A percentile compares a stretch with the other conserved stretches of the same genome.
Evolutionary conservation across 2,888 invertebrate species (phyloP).

Genomic region (Zootermopsis nevadensis): DNA sequence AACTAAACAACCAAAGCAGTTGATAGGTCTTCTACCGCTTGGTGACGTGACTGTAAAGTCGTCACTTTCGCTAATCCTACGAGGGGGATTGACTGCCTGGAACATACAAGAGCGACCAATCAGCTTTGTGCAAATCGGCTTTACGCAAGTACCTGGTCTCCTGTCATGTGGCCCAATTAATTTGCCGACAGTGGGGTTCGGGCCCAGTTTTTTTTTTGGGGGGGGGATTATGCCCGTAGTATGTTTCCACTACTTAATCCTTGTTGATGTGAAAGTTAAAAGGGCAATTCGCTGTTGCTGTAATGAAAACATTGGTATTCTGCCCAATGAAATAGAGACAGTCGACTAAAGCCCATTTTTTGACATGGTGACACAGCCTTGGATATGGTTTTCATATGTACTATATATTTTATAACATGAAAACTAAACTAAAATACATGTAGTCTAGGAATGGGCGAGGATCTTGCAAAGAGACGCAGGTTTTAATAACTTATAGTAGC

Average conservation of each 20-base stretch:
- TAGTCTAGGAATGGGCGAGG: no score
- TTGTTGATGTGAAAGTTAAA: background rate
- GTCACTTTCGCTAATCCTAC: background rate
- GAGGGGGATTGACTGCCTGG: background rate
- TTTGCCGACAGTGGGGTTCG: constrained; percentile 43
- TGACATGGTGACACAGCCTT: no score
- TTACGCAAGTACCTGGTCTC: constrained; percentile 46
- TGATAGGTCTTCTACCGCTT: no score
- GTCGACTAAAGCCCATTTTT: no score
- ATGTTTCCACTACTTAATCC: background rate
- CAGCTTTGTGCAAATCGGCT: constrained; percentile 44
- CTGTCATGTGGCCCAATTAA: constrained; percentile 51
- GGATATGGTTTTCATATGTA: no score
- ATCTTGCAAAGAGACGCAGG: no score
- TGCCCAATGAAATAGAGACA: background rate
- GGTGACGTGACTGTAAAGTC: background rate
- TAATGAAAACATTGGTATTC: background rate
- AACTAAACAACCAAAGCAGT: background rate
- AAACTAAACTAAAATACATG: no score
- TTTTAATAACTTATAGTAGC: no score
- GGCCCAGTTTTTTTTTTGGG: background rate
- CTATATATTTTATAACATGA: no score
- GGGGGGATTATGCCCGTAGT: background rate
- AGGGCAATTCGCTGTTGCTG: no score
- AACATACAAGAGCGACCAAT: background rate